Percentiles rank a stretch among this genome's conserved stretches.
phyloP scores from a whole-genome alignment of 2,888 invertebrate species.

The Drosophila macrothrix region DNA sequence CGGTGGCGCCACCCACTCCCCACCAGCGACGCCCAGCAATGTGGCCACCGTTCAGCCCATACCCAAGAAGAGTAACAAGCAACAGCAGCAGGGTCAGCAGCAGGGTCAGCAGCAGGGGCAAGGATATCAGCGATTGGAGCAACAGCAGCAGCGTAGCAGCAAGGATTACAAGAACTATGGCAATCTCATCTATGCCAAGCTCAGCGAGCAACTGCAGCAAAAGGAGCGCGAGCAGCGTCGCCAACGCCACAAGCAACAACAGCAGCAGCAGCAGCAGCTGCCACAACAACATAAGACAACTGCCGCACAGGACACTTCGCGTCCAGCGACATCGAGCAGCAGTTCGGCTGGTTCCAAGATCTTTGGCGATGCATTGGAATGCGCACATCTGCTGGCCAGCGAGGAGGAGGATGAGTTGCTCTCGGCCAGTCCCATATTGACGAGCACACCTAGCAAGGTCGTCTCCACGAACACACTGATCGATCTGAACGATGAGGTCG shows the following conservation, averaged over 20 bases:
- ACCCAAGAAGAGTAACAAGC: constrained; percentile 66
- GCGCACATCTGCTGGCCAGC: constrained; percentile 70
- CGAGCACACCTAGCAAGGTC: constrained; percentile 65
- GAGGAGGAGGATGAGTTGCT: constrained; percentile 63
- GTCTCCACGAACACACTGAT: constrained; percentile 79
- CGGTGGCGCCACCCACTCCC: constrained; percentile 77
- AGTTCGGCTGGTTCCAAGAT: constrained; percentile 59
- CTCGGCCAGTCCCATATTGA: constrained; percentile 57
- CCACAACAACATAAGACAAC: constrained; percentile 24
- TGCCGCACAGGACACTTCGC: constrained; percentile 19
- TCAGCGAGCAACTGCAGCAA: constrained; percentile 84
- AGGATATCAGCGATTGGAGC: constrained; percentile 68
- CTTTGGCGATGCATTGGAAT: constrained; percentile 68
- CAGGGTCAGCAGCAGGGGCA: constrained; percentile 29
- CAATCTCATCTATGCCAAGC: constrained; percentile 83
- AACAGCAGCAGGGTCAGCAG: constrained; percentile 36
- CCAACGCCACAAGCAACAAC: constrained; percentile 85
- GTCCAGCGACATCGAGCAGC: constrained; percentile 50
- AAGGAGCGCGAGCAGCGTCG: constrained; percentile 78
- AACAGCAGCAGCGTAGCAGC: constrained; percentile 84
- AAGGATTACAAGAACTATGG: constrained; percentile 84
- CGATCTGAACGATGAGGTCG: constrained; percentile 75
- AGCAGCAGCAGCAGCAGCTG: constrained; percentile 80
- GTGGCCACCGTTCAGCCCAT: constrained; percentile 84
- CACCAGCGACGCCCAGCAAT: constrained; percentile 75